Conservation (phyloP, 2,113 vertebrate species). For the Hylia prasina region DNA sequence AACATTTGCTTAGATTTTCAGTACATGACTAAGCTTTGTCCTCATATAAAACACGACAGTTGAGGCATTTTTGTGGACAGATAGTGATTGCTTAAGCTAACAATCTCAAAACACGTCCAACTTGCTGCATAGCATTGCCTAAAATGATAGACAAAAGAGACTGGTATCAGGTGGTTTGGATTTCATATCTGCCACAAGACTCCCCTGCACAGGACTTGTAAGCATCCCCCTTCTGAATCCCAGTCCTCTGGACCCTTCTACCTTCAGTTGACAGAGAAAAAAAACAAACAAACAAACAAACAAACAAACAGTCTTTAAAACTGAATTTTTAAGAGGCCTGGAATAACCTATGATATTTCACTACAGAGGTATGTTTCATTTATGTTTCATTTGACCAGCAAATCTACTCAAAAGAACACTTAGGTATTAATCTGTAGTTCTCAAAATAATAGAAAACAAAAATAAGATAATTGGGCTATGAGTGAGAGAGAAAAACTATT, state of each 20-base stretch:
- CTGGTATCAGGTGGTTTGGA: neutral
- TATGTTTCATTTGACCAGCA: neutral
- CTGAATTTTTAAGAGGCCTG: neutral
- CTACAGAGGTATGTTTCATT: neutral
- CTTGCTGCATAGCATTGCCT: neutral
- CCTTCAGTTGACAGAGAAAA: neutral
- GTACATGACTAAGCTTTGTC: neutral
- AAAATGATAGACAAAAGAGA: neutral
- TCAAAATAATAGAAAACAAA: neutral
- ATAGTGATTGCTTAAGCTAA: neutral
- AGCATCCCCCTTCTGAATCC: neutral
- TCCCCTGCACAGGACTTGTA: fast-evolving
- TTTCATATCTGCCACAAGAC: neutral
- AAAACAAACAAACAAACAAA: too few relatives aligned
- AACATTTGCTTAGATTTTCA: neutral
- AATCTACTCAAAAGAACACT: neutral
- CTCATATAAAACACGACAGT: neutral
- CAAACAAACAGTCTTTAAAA: neutral
- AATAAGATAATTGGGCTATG: neutral
- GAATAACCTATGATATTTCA: neutral
- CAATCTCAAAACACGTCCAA: neutral
- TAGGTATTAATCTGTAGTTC: neutral
- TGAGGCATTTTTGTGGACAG: neutral
- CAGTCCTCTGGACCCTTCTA: neutral
- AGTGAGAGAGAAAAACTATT: neutral